Conservation (phyloP, 1,140 invertebrate genomes). For the Calephelis nemesis region DNA sequence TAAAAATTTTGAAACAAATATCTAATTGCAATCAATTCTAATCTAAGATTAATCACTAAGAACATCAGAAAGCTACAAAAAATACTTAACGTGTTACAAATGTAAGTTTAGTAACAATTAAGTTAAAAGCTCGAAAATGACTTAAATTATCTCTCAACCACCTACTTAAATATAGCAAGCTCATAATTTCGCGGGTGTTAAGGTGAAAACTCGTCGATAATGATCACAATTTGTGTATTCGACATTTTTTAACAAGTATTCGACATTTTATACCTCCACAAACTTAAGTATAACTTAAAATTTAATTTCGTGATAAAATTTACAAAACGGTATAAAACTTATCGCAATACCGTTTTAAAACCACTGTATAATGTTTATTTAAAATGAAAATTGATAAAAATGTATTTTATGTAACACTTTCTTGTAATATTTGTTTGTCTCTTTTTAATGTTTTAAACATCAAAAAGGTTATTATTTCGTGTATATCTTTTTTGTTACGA, state of each 20-base stretch:
- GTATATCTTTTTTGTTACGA: too few relatives aligned
- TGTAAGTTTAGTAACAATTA: neutral
- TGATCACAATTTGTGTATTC: slow-evolving; percentile 14
- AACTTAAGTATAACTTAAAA: slow-evolving; percentile 9
- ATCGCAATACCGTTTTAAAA: neutral
- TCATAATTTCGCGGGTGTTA: slow-evolving; percentile 4
- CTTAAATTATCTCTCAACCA: slow-evolving; percentile 2
- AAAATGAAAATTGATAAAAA: too few relatives aligned
- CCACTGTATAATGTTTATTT: too few relatives aligned
- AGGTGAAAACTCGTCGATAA: slow-evolving; percentile 13
- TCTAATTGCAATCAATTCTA: too few relatives aligned
- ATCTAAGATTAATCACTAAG: too few relatives aligned
- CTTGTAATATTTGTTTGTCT: too few relatives aligned
- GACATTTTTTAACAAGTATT: neutral
- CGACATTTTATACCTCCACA: slow-evolving; percentile 4
- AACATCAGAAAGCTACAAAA: too few relatives aligned
- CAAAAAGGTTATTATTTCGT: too few relatives aligned
- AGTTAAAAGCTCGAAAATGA: neutral
- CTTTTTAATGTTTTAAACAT: too few relatives aligned
- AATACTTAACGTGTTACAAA: too few relatives aligned
- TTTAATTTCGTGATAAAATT: slow-evolving; percentile 14
- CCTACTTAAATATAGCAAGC: slow-evolving; percentile 13
- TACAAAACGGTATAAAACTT: slow-evolving; percentile 4
- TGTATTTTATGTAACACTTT: too few relatives aligned
- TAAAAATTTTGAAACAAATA: too few relatives aligned